Base-by-base conservation (phyloP, 64 coral and sea anemone species). In the Dendronephthya gigantea region DNA sequence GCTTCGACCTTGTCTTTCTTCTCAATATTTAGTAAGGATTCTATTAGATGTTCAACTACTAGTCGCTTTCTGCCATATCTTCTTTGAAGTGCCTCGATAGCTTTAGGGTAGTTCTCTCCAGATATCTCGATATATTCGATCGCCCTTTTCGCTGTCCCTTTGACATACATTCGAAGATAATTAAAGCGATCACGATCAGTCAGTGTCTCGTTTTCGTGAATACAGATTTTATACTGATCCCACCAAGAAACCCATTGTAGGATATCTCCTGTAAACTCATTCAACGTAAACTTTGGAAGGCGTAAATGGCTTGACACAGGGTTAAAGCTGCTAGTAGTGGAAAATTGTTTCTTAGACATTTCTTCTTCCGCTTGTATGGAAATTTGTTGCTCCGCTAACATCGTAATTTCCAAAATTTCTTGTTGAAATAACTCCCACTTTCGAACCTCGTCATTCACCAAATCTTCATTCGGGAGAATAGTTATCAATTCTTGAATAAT, bases 111-210 rank as follows among this genome's bases (percentile, higher is more conserved):
- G 14, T 85, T 85, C 11, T 85, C 49, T 0, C 83, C 52, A 0
- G 83, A 33, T 8, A 85, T 49, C 25, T 85, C 83, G 48, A 85
- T 85, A 34, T 50, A 85, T 33, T 85, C 83, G 19, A 85, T 85
- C 0, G 47, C 43, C 15, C 83, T 30, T 28, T 85, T 85, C 7
- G 83, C 83, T 15, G 50, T 32, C 48, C 83, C 83, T 35, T 17
- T 56, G 22, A 85, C 47, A 34, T 85, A 85, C 83, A 85, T 85
- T 32, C 23, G 49, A 2, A 85, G 50, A 35, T 85, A 85, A 56
- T 85, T 85, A 56, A 85, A 85, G 28, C 49, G 49, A 15, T 85
- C 83, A 51, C 83, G 27, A 34, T 85, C 49, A 19, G 45, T 50
- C 9, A 85, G 49, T 1, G 83, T 14, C 13, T 50, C 23, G 48